Percentiles rank a stretch among this genome's conserved stretches.
Conservation (phyloP, 2,888 invertebrate species). For the Octonoba sinensis region DNA sequence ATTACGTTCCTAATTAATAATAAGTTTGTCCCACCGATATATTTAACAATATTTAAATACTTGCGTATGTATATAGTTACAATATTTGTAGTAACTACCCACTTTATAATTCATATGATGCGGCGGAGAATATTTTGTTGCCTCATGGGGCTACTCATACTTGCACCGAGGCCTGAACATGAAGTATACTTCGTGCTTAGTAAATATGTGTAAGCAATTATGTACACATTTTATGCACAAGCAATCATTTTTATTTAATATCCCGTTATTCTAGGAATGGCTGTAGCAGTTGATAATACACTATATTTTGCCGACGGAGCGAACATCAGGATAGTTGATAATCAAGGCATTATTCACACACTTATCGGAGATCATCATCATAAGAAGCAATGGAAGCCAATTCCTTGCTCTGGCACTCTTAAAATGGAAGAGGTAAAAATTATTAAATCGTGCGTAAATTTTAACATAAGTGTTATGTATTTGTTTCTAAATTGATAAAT, state of each 20-base stretch:
- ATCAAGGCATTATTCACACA: constrained; percentile 91
- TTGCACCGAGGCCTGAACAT: no score
- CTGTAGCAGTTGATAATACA: constrained; percentile 83
- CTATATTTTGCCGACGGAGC: constrained; percentile 96
- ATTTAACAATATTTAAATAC: no score
- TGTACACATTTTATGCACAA: not conserved
- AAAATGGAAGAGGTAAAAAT: constrained; percentile 80
- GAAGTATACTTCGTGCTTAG: no score
- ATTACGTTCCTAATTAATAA: no score
- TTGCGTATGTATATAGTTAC: no score
- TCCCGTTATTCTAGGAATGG: constrained; percentile 77
- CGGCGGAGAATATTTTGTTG: no score
- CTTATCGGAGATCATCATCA: constrained; percentile 72
- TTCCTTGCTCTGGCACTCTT: constrained; percentile 88
- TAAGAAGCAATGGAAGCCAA: constrained; percentile 77
- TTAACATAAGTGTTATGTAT: no score
- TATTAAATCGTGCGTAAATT: not conserved
- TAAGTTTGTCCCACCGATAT: no score
- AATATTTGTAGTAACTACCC: no score
- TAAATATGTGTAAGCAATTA: not conserved
- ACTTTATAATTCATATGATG: no score
- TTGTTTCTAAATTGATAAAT: no score
- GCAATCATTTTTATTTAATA: not conserved
- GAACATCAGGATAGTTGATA: constrained; percentile 91
- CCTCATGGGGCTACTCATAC: no score